These are phyloP conservation scores for Ectemnius lituratus DNA, from an alignment of 2,888 invertebrate genomes.

Conservation along the genomic window DNA sequence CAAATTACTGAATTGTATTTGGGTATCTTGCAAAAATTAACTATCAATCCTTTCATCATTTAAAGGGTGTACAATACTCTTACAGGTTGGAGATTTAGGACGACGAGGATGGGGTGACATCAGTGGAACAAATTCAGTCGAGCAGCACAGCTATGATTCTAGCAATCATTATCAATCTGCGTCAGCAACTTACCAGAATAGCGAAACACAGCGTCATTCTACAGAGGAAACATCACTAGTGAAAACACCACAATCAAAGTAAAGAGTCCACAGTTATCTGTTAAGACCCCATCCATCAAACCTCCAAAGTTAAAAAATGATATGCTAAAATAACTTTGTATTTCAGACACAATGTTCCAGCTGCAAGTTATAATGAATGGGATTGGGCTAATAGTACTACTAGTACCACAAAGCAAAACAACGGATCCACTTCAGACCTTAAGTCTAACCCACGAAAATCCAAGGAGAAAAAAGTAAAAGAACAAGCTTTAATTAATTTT, in stretches of 20 bases:
- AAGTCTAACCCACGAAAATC: slow-evolving; percentile 50
- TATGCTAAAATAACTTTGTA: slow-evolving; percentile 6
- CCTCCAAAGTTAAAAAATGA: not conserved
- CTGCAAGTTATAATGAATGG: slow-evolving; percentile 59
- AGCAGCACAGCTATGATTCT: slow-evolving; percentile 70
- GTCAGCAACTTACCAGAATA: slow-evolving; percentile 68
- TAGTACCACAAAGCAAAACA: slow-evolving; percentile 54
- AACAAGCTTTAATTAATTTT: slow-evolving; percentile 69
- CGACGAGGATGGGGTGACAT: slow-evolving; percentile 84
- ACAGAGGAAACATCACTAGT: slow-evolving; percentile 74
- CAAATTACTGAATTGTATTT: not conserved
- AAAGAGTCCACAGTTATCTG: slow-evolving; percentile 26
- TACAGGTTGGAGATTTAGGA: slow-evolving; percentile 84
- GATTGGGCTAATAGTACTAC: slow-evolving; percentile 60
- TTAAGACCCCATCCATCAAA: not conserved
- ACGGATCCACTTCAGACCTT: slow-evolving; percentile 53
- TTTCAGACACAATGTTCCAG: slow-evolving; percentile 42
- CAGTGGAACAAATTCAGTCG: slow-evolving; percentile 79
- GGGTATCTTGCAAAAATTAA: too few species aligned
- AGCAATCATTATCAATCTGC: slow-evolving; percentile 72
- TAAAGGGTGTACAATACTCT: too few species aligned
- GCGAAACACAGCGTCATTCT: slow-evolving; percentile 60
- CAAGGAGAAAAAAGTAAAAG: slow-evolving; percentile 57
- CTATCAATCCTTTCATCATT: too few species aligned
- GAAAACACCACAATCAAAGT: slow-evolving; percentile 67